These are phyloP conservation scores for Colostygia pectinataria DNA, from an alignment of 2,888 invertebrate genomes.

Conservation along the genomic window DNA sequence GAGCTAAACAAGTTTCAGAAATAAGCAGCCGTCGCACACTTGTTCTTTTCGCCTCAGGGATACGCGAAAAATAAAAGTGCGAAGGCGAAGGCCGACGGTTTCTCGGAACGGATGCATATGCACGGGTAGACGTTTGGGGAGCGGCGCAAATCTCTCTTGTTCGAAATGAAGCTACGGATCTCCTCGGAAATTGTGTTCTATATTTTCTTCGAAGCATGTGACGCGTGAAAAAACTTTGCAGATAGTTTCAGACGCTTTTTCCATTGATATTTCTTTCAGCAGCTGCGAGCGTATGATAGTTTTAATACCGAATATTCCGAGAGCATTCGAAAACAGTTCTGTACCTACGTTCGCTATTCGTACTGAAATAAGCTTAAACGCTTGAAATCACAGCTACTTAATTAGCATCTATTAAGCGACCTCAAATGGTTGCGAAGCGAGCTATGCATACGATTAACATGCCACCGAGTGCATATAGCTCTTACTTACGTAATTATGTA, in stretches of 20 bases:
- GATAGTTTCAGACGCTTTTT: constrained; percentile 53
- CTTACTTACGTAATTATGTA: constrained; percentile 64
- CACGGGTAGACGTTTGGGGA: constrained; percentile 45
- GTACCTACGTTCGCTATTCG: background rate
- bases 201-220: constrained; percentile 65
- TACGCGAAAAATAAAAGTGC: constrained; percentile 59
- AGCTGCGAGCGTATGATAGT: background rate
- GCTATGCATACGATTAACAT: constrained; percentile 62
- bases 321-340: constrained; percentile 1
- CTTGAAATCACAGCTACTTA: constrained; percentile 38
- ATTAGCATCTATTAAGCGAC: constrained; percentile 52
- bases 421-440: constrained; percentile 46
- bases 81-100: constrained; percentile 52
- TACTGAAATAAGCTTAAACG: constrained; percentile 25
- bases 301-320: background rate
- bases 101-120: constrained; percentile 62
- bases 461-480: constrained; percentile 57
- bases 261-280: constrained; percentile 39
- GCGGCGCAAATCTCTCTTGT: constrained; percentile 66
- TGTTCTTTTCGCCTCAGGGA: constrained; percentile 66
- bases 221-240: constrained; percentile 63
- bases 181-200: constrained; percentile 68
- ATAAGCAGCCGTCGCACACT: constrained; percentile 70
- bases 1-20: constrained; percentile 72
- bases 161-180: constrained; percentile 75